Evolutionary conservation across 2,888 invertebrate species (phyloP).

Genomic region (Apamea monoglypha): DNA sequence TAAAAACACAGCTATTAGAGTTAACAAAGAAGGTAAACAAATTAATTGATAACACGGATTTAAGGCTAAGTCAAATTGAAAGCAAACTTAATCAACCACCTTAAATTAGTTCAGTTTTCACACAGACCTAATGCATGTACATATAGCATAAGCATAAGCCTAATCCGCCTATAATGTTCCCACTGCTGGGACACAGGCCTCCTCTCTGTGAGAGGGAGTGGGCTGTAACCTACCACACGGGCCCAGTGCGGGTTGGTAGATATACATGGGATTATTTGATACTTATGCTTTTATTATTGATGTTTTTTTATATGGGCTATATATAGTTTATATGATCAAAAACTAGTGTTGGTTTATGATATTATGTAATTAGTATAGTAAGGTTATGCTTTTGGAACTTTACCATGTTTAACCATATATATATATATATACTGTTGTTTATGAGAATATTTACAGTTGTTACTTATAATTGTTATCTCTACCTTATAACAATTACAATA

Average conservation of each 20-base stretch:
- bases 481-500: conserved; percentile 10
- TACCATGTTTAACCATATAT: conserved; percentile 11
- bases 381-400: not conserved
- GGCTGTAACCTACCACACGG: not conserved
- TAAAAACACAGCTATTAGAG: conserved; percentile 84
- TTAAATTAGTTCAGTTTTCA: conserved; percentile 19
- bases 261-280: not conserved
- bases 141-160: not conserved
- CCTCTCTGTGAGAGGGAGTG: not conserved
- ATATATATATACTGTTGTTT: conserved; percentile 9
- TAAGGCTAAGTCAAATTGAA: conserved; percentile 78
- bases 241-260: not conserved
- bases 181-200: not conserved
- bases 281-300: not conserved
- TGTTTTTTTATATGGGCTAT: conserved; percentile 10
- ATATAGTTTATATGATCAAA: not conserved
- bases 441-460: conserved; percentile 40
- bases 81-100: conserved; percentile 78
- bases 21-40: conserved; percentile 84
- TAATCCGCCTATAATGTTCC: not conserved
- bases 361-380: conserved; percentile 10
- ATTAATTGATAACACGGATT: conserved; percentile 80
- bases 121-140: not conserved
- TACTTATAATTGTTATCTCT: conserved; percentile 33
- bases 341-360: conserved; percentile 16